Evolutionary conservation across 2,113 vertebrate species (phyloP).

Genomic region (Ploceus nigricollis): DNA sequence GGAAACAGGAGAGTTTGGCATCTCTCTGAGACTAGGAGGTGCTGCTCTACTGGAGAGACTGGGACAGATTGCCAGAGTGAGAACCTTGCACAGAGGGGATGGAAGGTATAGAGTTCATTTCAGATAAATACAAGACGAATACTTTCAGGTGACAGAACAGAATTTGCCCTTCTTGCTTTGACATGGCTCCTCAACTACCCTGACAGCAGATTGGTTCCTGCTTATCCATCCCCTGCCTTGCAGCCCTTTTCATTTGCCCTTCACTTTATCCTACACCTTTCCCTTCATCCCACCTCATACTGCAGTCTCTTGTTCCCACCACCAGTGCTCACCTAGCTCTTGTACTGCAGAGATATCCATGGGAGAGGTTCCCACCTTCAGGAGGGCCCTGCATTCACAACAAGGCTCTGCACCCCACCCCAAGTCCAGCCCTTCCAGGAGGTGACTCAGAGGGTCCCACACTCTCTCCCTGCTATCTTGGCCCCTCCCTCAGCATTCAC

Average conservation of each 20-base stretch:
- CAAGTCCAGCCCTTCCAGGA: not conserved
- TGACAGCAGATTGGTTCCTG: not conserved
- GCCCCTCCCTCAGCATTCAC: not conserved
- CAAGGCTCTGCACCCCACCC: not conserved
- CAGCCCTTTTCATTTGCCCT: not conserved
- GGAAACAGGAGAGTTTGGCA: not conserved
- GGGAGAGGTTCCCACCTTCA: not conserved
- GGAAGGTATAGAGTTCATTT: not conserved
- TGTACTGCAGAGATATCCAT: rapidly evolving
- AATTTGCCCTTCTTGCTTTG: not conserved
- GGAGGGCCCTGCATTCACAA: not conserved
- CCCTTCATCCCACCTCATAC: not conserved
- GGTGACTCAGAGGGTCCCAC: not conserved
- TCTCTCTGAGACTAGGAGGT: not conserved
- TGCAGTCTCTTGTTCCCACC: not conserved
- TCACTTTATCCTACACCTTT: not conserved
- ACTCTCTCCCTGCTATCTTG: not conserved
- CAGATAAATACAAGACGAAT: not conserved
- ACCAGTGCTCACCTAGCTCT: not conserved
- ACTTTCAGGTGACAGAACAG: not conserved
- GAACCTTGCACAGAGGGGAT: not conserved
- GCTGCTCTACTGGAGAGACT: not conserved
- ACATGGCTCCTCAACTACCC: not conserved
- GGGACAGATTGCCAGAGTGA: not conserved
- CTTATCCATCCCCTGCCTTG: not conserved